A percentile compares a stretch with the other conserved stretches of the same genome.
Evolutionary conservation across 2,113 vertebrate species (phyloP).

Genomic region (human): DNA sequence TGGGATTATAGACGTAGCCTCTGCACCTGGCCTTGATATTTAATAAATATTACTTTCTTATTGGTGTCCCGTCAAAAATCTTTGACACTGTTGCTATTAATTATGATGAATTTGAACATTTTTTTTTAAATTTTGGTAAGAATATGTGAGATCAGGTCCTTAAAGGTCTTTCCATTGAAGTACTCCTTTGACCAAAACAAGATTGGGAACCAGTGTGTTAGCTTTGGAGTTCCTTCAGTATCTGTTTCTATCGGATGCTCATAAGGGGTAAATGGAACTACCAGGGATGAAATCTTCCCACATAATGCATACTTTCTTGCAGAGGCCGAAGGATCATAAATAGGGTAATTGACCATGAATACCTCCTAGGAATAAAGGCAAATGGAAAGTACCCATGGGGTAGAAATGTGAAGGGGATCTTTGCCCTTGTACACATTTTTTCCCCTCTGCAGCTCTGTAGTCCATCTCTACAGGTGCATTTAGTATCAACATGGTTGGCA

Average conservation of each 20-base stretch:
- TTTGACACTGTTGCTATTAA: neutral
- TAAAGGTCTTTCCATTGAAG: neutral
- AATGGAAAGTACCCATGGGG: neutral
- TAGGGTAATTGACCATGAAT: neutral
- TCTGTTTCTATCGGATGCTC: neutral
- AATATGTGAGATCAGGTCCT: neutral
- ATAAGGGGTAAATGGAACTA: neutral
- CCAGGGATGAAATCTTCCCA: neutral
- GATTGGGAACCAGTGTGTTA: slow-evolving; percentile 9
- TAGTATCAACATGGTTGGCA: neutral
- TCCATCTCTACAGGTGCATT: neutral
- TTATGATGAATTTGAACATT: slow-evolving; percentile 34
- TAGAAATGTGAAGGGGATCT: neutral
- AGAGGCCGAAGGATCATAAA: neutral
- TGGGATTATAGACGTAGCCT: no score
- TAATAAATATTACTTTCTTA: slow-evolving; percentile 24
- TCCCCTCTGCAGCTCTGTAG: neutral
- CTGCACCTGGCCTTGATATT: neutral
- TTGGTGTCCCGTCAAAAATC: neutral
- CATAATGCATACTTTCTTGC: neutral
- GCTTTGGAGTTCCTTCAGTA: neutral
- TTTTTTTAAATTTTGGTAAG: slow-evolving; percentile 31
- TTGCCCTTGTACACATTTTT: neutral
- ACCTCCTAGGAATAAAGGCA: neutral
- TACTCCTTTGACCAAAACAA: neutral